Conservation (phyloP, 2,113 vertebrate species). For the Todiramphus chloris region DNA sequence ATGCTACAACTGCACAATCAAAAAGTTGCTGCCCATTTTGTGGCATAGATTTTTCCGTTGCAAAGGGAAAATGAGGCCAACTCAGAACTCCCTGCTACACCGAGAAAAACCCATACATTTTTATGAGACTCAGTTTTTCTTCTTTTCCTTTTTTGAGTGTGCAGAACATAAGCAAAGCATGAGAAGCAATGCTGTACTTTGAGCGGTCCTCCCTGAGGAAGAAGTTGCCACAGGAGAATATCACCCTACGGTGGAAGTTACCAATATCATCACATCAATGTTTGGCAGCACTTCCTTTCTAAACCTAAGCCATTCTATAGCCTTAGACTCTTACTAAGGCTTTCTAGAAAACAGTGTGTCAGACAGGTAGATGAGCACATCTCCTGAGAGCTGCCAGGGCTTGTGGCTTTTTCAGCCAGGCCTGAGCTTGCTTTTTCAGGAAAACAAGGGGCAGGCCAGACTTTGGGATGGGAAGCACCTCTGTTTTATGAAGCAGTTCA, state of each 20-base stretch:
- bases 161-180: neutral
- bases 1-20: neutral
- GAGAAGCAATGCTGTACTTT: neutral
- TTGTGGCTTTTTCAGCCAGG: neutral
- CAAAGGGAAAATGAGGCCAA: neutral
- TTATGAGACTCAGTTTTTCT: neutral
- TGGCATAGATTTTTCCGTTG: neutral
- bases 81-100: neutral
- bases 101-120: neutral
- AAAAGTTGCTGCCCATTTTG: neutral
- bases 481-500: neutral
- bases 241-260: neutral
- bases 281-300: conserved; percentile 33
- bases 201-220: neutral
- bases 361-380: neutral
- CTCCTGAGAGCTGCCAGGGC: neutral
- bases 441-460: neutral
- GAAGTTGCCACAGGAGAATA: conserved; percentile 19
- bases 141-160: neutral
- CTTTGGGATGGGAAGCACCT: neutral
- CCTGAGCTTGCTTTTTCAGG: neutral
- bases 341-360: neutral
- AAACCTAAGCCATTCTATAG: neutral
- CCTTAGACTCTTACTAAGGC: neutral
- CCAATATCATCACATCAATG: neutral